Evolutionary conservation across 2,797 vertebrate genomes (phyloP).

Genomic region (Crypturellus tataupa): DNA sequence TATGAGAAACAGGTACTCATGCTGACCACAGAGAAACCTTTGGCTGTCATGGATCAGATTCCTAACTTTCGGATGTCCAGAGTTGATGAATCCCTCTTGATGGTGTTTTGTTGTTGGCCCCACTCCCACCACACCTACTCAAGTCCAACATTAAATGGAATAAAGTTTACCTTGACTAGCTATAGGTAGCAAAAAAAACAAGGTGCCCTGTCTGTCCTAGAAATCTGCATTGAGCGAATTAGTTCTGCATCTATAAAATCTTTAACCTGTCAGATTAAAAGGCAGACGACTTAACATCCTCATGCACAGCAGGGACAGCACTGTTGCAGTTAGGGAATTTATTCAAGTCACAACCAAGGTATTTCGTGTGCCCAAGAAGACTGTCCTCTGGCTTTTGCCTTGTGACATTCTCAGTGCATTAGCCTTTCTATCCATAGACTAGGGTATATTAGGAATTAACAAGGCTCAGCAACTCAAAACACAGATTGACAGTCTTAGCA

Average conservation of each 20-base stretch:
- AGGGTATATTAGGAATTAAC: constrained; percentile 49
- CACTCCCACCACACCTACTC: background rate
- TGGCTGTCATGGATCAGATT: background rate
- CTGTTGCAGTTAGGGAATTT: background rate
- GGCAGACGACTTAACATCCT: background rate
- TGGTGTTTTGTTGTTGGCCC: background rate
- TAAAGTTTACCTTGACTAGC: background rate
- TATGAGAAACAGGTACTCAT: background rate
- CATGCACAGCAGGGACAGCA: background rate
- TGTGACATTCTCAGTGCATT: background rate
- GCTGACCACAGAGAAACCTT: background rate
- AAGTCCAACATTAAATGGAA: background rate
- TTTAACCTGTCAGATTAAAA: background rate
- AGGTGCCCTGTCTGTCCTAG: background rate
- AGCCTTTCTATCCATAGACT: background rate
- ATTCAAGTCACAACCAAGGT: background rate
- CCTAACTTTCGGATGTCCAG: background rate
- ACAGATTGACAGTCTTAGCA: constrained; percentile 44
- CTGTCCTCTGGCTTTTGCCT: constrained; percentile 32
- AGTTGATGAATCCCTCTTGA: background rate
- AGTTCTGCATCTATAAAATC: background rate
- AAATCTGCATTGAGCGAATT: background rate
- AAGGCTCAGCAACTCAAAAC: constrained; percentile 38
- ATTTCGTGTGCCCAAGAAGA: background rate
- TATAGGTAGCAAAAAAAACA: background rate